Base-by-base conservation (phyloP, 2,888 invertebrate species). In the Ophion ventricosus region DNA sequence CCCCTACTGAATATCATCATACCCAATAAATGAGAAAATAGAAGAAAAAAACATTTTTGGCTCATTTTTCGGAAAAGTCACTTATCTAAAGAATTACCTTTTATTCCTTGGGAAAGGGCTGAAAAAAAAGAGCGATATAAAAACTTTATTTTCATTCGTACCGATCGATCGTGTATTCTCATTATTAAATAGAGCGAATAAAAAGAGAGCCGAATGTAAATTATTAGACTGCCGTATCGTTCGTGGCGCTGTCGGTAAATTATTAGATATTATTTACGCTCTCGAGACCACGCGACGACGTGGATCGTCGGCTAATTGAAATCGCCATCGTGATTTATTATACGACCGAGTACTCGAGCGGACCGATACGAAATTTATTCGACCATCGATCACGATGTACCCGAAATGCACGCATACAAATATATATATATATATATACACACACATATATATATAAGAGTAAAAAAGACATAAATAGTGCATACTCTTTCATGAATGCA, bases 271-370 rank as follows among this genome's bases (percentile, higher is more conserved):
- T 84, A 81, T 84, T 81, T 81, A 80, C 84, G 85, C 79, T 86
- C 80, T 78, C 74, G 80, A 76, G 76, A 61, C 66, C 74, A 66
- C 56, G 80, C 82, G 84, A 78, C 83, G 85, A 86, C 85, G 83
- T 83, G 80, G 76, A 83, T 83, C 84, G 83, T 81, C 77, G 84
- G 83, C 87, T 87, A 87, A 87, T 87, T 86, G 85, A 87, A 86
- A 86, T 86, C 86, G 86, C 83, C 81, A 85, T 86, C 86, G 86
- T 87, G 87, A 87, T 87, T 87, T 87, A 86, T 74, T 64, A 78
- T 64, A 77, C 77, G 74, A 49, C 70, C 74, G 72, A 80, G 67
- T 56, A 59, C 80, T 76, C 76, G 61, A 63, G 63, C 72, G 70
- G 70, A 35, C 80, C 83, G 84, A 85, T 74, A 84, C 80, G 81